A percentile compares a stretch with the other conserved stretches of the same genome.
phyloP scores from a whole-genome alignment of 64 coral and sea anemone species.

The Trachythela sp. region DNA sequence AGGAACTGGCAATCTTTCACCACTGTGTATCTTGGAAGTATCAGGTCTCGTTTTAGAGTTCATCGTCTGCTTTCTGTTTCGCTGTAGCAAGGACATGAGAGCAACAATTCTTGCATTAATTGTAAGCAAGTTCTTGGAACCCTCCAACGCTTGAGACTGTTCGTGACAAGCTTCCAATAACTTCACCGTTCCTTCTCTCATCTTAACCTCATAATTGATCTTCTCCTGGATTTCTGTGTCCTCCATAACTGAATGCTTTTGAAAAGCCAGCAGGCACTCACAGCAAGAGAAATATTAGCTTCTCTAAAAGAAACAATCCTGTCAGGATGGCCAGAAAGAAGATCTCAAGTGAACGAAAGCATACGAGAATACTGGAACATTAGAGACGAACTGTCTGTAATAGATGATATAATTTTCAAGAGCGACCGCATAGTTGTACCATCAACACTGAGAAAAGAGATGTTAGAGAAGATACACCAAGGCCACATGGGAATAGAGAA shows the following conservation, averaged over 20 bases:
- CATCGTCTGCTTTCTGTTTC: constrained; percentile 86
- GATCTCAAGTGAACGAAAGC: no score
- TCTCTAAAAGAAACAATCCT: no score
- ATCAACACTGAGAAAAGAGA: no score
- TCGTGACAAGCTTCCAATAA: constrained; percentile 83
- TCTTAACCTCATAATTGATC: constrained; percentile 80
- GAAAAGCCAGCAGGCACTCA: neutral
- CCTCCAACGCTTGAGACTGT: constrained; percentile 78
- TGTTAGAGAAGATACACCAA: no score
- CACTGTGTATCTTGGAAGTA: constrained; percentile 43
- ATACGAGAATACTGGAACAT: no score
- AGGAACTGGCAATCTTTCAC: constrained; percentile 40
- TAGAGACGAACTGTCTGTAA: no score
- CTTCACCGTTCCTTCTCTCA: constrained; percentile 90
- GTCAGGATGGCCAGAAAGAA: no score
- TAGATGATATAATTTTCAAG: no score
- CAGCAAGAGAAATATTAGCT: neutral
- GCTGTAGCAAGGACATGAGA: constrained; percentile 77
- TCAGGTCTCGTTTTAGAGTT: constrained; percentile 43
- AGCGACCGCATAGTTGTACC: no score
- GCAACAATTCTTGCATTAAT: constrained; percentile 96
- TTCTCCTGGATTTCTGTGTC: constrained; percentile 90
- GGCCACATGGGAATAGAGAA: no score
- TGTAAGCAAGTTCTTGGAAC: constrained; percentile 87
- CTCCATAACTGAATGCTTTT: constrained; percentile 55